Base-by-base conservation (phyloP, 2,888 invertebrate species). In the Tipula vernalis region DNA sequence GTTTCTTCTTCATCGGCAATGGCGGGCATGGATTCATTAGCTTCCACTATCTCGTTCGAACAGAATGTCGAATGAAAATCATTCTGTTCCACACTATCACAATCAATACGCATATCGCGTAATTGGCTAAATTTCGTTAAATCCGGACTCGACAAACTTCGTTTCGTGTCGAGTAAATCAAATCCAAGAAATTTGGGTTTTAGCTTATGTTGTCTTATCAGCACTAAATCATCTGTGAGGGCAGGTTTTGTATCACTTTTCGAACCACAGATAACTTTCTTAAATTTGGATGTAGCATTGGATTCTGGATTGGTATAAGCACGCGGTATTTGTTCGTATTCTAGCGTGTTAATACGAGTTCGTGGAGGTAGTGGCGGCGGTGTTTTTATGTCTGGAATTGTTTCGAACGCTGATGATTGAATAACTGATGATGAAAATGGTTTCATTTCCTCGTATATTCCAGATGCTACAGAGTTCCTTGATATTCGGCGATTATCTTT, bases 361-460 rank as follows among this genome's bases (percentile, higher is more conserved):
- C 91, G 90, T 15, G 90, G 91, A 5, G 91, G 92, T 12, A 91
- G 88, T 6, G 91, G 91, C 0, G 90, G 90, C 41, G 88, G 88
- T 18, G 89, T 87, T 71, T 89, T 89, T 42, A 90, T 90, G 12
- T 88, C 88, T 44, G 88, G 8, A 18, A 5, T 6, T 10, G 86
- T 18, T n/a, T 87, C 87, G 13, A 18, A 41, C 86, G 87, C 86
- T 28, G 28, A 89, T 0, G 89, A 87, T 15, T 89, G 88, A 47
- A 89, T 88, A 36, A 39, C 6, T 85, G n/a, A 13, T 41, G 18
- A 6, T 44, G 15, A 18, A 85, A 89, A 88, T 0, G 90, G 89
- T 87, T 91, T 91, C 92, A 92, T 92, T 87, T 91, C 92, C 88
- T 92, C 92, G 87, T 91, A 91, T 36, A 91, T 91, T 3, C 91